Base-by-base conservation (phyloP, 2,113 vertebrate genomes). In the Cichladusa arquata region DNA sequence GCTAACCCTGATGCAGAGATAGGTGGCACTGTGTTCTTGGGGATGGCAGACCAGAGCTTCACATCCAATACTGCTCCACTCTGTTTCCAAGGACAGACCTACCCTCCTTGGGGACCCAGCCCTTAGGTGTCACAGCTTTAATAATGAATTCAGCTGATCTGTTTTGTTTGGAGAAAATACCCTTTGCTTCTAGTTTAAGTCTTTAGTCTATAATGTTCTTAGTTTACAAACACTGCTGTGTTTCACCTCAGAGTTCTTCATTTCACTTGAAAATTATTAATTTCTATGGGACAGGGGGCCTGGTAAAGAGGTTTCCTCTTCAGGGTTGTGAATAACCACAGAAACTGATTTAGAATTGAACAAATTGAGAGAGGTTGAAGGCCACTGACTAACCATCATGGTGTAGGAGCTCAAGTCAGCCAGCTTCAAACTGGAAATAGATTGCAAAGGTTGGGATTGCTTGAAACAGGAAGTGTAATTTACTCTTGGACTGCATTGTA, bases 11-110 rank as follows among this genome's bases (percentile, higher is more conserved):
- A 19, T 0, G 1, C 53, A 29, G 48, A 82, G 82, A 3, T 82
- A 95, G 95, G 70, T 95, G 93, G 86, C 93, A 91, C 91, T 93
- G 81, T 82, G 77, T 16, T 76, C 86, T 11, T 54, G 94, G 50
- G 69, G 36, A 89, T 82, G 54, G 42, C 66, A 24, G 65, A n/a
- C 1, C 31, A 24, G 54, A 57, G 26, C 60, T 54, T 22, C 47
- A 1, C 57, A 26, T 40, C 61, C 57, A 7, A 0, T 3, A 24
- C n/a, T 1, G 7, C 26, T 2, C 14, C 57, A 12, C 3, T 3
- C 34, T 22, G 19, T 24, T 64, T 14, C 2, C 42, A 56, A 40
- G 44, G 57, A 3, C 14, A 28, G 26, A 44, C 47, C 25, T 36
- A 5, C 33, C 66, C 5, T 26, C 42, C 54, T 9, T 24, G 16